A percentile compares a stretch with the other conserved stretches of the same genome.
Conservation (phyloP, 2,888 invertebrate genomes). For the Agonopterix heracliana region DNA sequence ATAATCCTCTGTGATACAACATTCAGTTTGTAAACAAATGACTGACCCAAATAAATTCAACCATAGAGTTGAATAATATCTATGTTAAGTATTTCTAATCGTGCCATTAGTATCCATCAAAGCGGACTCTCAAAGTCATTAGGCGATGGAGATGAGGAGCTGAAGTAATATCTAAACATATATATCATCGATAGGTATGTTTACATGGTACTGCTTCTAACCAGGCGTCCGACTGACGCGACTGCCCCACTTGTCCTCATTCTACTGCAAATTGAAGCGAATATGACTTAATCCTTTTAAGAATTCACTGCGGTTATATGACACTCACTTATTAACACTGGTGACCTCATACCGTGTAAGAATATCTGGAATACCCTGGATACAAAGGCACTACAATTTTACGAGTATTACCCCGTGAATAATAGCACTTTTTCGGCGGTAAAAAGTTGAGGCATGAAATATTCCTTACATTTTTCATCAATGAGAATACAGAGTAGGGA, state of each 20-base stretch:
- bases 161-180: neutral
- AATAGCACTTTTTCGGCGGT: neutral
- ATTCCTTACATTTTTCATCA: neutral
- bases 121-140: slow-evolving; percentile 1
- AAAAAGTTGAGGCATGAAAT: neutral
- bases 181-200: neutral
- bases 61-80: too few species aligned
- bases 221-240: slow-evolving; percentile 49
- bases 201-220: neutral
- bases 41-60: too few species aligned
- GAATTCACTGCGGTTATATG: slow-evolving; percentile 36
- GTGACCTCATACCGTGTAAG: slow-evolving; percentile 37
- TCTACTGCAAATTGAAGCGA: slow-evolving; percentile 57
- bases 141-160: slow-evolving; percentile 3
- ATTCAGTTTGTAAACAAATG: too few species aligned
- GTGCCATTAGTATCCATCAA: slow-evolving; percentile 2
- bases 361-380: slow-evolving; percentile 4
- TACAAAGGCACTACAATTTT: neutral
- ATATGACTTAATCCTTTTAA: slow-evolving; percentile 66
- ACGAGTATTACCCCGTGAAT: neutral
- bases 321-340: slow-evolving; percentile 35
- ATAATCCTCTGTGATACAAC: too few species aligned
- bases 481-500: neutral
- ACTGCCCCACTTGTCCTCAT: slow-evolving; percentile 59
- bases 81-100: neutral